Evolutionary conservation across 1,140 invertebrate species (phyloP), one percentile per base, ranked within the genome.

Genomic region (Heliconius himera): DNA sequence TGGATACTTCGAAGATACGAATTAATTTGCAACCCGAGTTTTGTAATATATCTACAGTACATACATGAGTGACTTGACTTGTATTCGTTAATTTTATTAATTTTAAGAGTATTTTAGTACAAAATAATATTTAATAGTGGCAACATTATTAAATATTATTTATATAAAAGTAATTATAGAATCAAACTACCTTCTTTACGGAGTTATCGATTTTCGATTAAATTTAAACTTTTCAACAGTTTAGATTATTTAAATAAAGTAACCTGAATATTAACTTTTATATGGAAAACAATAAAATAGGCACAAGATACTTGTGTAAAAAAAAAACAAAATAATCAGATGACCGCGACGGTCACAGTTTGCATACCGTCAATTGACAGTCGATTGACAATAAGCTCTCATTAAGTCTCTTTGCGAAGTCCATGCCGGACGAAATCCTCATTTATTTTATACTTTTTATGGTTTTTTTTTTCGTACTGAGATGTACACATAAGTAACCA

Each of bases 371-470:
- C 74, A 81, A 78, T 70, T 81, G 87, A 87, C 88, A 87, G 80
- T 18, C 60, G 88, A 90, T 89, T 90, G 89, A 90, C 88, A 90
- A 87, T 84, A 81, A 83, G 81, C 80, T 84, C 86, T 90, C 88
- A 90, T 90, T 91, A 90, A 87, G 86, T 88, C 85, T 79, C 73
- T 49, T 79, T 74, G 38, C 73, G n/a, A 41, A 79, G 41, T 79
- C 78, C 74, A 75, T 79, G 78, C 49, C 73, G 46, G 60, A 66
- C 73, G 73, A 79, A 70, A 78, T 22, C 29, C 78, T 16, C 60
- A 74, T 73, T 79, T 51, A 60, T 75, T 73, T 73, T 26, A 41
- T 78, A 70, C 29, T 76, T 66, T 72, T 72, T 72, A 36, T 36
- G 33, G 29, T 72, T 38, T 38, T 41, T 72, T n/a, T 41, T 72